A percentile compares a stretch with the other conserved stretches of the same genome.
phyloP scores from a whole-genome alignment of 2,888 invertebrate species.

The Drosophila buzzatii region DNA sequence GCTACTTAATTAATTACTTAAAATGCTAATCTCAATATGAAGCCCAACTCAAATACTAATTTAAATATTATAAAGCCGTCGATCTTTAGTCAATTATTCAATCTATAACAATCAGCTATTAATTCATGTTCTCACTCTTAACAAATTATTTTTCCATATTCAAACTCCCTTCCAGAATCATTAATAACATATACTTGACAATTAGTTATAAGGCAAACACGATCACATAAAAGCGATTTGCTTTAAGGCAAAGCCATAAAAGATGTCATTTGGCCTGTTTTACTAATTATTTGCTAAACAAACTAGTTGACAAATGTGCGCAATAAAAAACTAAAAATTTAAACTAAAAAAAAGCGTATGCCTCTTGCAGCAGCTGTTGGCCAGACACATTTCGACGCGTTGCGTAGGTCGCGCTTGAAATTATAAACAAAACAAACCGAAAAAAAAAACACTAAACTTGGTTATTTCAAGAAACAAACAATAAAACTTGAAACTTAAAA shows the following conservation, averaged over 20 bases:
- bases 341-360: constrained; percentile 57
- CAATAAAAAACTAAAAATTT: constrained; percentile 8
- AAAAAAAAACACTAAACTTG: constrained; percentile 30
- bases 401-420: constrained; percentile 61
- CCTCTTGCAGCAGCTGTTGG: constrained; percentile 6
- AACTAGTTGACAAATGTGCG: constrained; percentile 58
- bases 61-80: not conserved
- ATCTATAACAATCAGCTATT: not conserved
- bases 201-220: constrained; percentile 20
- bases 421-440: constrained; percentile 7
- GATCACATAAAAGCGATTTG: constrained; percentile 54
- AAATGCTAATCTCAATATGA: not conserved
- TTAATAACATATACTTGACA: constrained; percentile 18
- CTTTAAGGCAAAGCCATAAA: constrained; percentile 6
- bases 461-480: constrained; percentile 43
- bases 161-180: constrained; percentile 6
- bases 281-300: constrained; percentile 63
- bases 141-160: not conserved
- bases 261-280: constrained; percentile 34
- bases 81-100: not conserved
- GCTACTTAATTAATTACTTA: no score
- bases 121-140: not conserved
- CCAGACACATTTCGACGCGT: constrained; percentile 2
- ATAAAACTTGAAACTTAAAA: constrained; percentile 27
- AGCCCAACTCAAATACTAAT: not conserved